Base-by-base conservation (phyloP, 2,888 invertebrate species). In the Metallyticus violacea region DNA sequence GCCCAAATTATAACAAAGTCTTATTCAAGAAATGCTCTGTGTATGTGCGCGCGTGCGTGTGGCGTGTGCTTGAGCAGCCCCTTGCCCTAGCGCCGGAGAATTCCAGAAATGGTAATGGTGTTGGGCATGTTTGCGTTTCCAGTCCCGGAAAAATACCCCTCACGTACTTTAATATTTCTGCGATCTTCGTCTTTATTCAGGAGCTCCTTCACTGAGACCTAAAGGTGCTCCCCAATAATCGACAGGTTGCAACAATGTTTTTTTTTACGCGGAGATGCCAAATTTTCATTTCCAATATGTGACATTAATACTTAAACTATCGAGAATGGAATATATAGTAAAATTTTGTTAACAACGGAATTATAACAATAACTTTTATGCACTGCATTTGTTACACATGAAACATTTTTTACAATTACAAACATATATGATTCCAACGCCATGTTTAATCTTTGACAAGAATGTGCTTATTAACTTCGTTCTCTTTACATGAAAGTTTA, bases 1-100 rank as follows among this genome's bases (percentile, higher is more conserved):
- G 30, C 81, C 28, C 79, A 85, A 80, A 85, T 85, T 85, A 85
- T 85, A 85, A 79, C 85, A 85, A 85, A 85, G 85, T 77, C 80
- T 81, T 29, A 80, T 85, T 81, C 79, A 77, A 29, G 85, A 62
- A 62, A 62, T 62, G 22, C 40, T 62, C 15, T 62, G 40, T 4
- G 15, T 9, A 22, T 62, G 40, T 62, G 40, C 22, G 40, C 22
- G 3, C 15, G 9, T 9, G 40, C 2, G 40, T 40, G 40, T 2
- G 1, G 3, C 40, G 40, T 9, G 40, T 5, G 40, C 40, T 9
- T 22, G 22, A 62, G 15, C 40, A 22, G 9, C 28, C 40, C 40
- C 40, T 62, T 62, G 40, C 40, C 40, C 15, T 62, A 77, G 83
- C 28, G 29, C 83, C 29, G 7, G 77, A 83, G 83, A 83, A 77